Conservation (phyloP, 2,888 invertebrate species). For the Xestobium rufovillosum region DNA sequence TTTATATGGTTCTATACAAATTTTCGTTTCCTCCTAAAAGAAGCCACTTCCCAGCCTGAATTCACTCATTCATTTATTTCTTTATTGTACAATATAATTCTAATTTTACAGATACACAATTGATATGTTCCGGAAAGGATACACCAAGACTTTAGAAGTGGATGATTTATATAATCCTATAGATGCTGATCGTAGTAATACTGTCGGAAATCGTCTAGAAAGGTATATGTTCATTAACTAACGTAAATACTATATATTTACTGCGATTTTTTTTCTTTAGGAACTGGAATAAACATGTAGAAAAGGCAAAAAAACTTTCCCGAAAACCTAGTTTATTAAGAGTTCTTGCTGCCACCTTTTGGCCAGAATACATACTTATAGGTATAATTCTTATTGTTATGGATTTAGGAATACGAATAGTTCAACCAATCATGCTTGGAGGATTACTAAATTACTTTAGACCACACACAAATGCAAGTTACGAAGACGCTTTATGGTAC, state of each 20-base stretch:
- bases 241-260: too few relatives aligned
- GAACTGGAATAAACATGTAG: constrained; percentile 60
- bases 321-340: constrained; percentile 57
- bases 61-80: too few relatives aligned
- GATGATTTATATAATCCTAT: constrained; percentile 68
- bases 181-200: constrained; percentile 58
- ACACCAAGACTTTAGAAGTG: constrained; percentile 61
- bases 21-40: too few relatives aligned
- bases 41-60: too few relatives aligned
- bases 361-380: constrained; percentile 55
- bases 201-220: constrained; percentile 62
- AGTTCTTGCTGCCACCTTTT: constrained; percentile 60
- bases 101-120: constrained; percentile 63
- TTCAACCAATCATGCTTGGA: constrained; percentile 60
- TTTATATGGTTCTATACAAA: too few relatives aligned
- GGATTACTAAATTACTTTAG: constrained; percentile 60
- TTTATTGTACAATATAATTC: neutral
- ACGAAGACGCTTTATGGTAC: constrained; percentile 55
- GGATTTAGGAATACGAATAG: constrained; percentile 51
- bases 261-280: constrained; percentile 44
- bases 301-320: constrained; percentile 48
- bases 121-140: constrained; percentile 68
- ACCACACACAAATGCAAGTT: constrained; percentile 42
- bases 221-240: constrained; percentile 38
- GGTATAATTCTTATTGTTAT: constrained; percentile 57